Conservation (phyloP, 2,888 invertebrate genomes). For the Epistrophe grossulariae region DNA sequence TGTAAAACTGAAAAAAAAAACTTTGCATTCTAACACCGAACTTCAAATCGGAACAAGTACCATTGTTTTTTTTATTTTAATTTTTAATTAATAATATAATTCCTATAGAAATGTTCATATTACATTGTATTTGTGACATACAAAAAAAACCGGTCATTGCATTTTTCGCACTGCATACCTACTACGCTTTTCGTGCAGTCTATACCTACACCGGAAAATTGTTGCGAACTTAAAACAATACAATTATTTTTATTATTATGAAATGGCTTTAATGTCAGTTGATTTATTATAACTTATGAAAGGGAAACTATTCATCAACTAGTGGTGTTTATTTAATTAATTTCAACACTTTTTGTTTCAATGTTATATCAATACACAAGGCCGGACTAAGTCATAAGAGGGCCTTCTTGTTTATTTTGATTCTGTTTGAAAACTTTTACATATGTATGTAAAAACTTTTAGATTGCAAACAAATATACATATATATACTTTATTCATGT, state of each 20-base stretch:
- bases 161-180: neutral
- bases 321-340: neutral
- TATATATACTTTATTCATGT: too few species aligned
- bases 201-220: neutral
- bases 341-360: slow-evolving; percentile 3
- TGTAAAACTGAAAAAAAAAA: neutral
- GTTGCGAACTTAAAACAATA: neutral
- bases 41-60: neutral
- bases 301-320: slow-evolving; percentile 13
- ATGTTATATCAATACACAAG: neutral
- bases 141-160: neutral
- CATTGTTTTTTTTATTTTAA: slow-evolving; percentile 1
- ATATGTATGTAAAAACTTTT: too few species aligned
- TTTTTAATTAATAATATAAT: neutral
- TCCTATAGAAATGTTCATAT: neutral
- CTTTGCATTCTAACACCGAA: too few species aligned
- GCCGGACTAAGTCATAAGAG: neutral
- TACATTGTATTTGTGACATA: neutral
- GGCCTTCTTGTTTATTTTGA: neutral
- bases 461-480: too few species aligned
- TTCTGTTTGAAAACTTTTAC: neutral
- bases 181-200: neutral
- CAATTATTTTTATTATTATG: neutral
- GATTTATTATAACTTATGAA: neutral
- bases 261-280: slow-evolving; percentile 9